Evolutionary conservation across 2,888 invertebrate genomes (phyloP).

Genomic region (Cristatella mucedo): DNA sequence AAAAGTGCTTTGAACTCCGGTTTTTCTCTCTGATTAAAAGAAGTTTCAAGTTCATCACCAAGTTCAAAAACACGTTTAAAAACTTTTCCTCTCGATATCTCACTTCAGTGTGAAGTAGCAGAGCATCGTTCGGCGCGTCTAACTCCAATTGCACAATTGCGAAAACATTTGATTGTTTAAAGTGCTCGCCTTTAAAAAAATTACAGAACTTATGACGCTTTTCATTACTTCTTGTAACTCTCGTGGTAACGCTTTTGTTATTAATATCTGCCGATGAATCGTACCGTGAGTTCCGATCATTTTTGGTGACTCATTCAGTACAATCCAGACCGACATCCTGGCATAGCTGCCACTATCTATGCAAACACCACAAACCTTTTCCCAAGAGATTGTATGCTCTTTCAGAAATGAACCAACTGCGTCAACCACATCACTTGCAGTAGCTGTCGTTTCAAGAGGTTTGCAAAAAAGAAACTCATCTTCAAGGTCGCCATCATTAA

Average conservation of each 20-base stretch:
- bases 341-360: constrained; percentile 1
- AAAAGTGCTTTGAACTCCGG: no score
- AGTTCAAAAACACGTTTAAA: background rate
- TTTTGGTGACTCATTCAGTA: background rate
- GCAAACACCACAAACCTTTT: constrained; percentile 5
- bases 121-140: background rate
- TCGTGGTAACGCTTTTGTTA: background rate
- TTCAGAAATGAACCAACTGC: constrained; percentile 1
- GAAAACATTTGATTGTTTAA: no score
- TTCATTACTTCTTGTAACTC: no score
- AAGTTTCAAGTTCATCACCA: no score
- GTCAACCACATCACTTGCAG: background rate
- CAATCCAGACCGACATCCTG: background rate
- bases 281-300: constrained; percentile 4
- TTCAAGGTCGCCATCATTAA: background rate
- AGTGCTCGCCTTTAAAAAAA: no score
- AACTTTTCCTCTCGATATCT: constrained; percentile 1
- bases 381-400: background rate
- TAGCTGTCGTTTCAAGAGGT: constrained; percentile 4
- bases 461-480: constrained; percentile 8
- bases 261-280: constrained; percentile 3
- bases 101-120: background rate
- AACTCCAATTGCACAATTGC: no score
- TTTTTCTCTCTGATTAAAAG: background rate
- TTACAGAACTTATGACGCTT: no score